phyloP scores from a whole-genome alignment of 2,797 vertebrate genomes.

The Tenualosa ilisha region DNA sequence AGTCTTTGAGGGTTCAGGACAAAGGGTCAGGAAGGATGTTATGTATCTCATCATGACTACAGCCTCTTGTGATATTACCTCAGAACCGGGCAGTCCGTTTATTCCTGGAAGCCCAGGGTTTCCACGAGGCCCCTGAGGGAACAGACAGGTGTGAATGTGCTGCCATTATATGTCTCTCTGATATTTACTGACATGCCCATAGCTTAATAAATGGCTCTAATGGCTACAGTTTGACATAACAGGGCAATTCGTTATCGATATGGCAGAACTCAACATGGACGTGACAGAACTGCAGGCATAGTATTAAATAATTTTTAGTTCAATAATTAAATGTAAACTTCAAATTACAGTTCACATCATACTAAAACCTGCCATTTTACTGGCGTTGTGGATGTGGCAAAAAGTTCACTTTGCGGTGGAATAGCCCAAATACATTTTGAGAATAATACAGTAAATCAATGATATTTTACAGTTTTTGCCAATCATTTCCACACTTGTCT shows the following conservation, averaged over 20 bases:
- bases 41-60: not conserved
- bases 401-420: too few species aligned
- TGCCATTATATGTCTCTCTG: not conserved
- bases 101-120: slow-evolving; percentile 23
- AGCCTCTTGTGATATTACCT: not conserved
- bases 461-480: too few species aligned
- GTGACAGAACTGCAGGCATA: not conserved
- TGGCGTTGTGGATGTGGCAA: too few species aligned
- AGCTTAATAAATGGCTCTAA: not conserved
- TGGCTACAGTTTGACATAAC: not conserved
- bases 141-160: not conserved
- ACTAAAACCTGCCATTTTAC: too few species aligned
- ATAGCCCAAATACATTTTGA: too few species aligned
- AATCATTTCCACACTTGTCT: too few species aligned
- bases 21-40: not conserved
- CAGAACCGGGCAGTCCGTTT: slow-evolving; percentile 21
- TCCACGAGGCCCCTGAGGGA: slow-evolving; percentile 25
- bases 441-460: too few species aligned
- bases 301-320: not conserved
- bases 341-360: too few species aligned
- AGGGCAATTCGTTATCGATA: too few species aligned
- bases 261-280: too few species aligned
- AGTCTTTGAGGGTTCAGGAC: too few species aligned
- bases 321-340: too few species aligned
- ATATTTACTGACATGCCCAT: not conserved